Conservation (phyloP, 2,113 vertebrate genomes). For the Halcyon malimbica region DNA sequence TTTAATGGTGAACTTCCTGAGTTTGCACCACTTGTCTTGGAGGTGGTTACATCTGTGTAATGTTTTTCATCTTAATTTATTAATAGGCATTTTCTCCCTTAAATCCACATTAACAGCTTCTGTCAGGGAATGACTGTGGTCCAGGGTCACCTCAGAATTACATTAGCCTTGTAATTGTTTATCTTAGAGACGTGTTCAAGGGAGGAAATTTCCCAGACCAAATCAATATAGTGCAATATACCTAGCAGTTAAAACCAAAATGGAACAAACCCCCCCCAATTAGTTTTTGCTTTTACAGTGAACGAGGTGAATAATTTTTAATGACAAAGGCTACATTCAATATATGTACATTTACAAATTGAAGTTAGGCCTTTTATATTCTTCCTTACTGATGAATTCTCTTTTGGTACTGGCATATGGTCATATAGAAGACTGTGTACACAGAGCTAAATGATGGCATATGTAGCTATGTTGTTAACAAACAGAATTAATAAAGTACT, state of each 20-base stretch:
- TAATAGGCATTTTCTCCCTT: not conserved
- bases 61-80: not conserved
- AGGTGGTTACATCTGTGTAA: not conserved
- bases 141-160: conserved; percentile 19
- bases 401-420: not conserved
- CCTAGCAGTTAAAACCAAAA: not conserved
- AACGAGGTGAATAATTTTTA: not conserved
- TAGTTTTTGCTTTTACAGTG: not conserved
- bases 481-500: conserved; percentile 28
- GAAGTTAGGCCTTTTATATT: not conserved
- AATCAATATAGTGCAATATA: conserved; percentile 4
- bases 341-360: not conserved
- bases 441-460: not conserved
- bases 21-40: not conserved
- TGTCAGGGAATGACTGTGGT: not conserved
- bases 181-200: not conserved
- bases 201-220: conserved; percentile 29
- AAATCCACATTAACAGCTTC: not conserved
- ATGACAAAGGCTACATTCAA: not conserved
- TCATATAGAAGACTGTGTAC: not conserved
- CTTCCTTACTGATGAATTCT: not conserved
- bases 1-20: not conserved
- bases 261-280: not conserved
- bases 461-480: conserved; percentile 26
- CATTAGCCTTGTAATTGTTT: conserved; percentile 16